Evolutionary conservation across 2,888 invertebrate genomes (phyloP).

Genomic region (Zootermopsis nevadensis): DNA sequence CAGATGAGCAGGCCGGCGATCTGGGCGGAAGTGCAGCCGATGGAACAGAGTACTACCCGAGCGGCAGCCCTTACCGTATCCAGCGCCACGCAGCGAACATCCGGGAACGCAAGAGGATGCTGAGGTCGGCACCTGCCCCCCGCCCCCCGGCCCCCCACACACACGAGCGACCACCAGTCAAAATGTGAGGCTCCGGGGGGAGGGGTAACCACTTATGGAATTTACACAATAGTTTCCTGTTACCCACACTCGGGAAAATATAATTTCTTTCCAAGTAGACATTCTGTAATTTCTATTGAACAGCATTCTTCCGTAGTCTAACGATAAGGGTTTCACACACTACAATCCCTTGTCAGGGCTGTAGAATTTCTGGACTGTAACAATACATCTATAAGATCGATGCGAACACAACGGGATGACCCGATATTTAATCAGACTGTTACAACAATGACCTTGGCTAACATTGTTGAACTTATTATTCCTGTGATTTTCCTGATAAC

Average conservation of each 20-base stretch:
- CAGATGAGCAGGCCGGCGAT: constrained; percentile 40
- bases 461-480: no score
- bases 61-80: constrained; percentile 84
- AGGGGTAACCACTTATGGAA: constrained; percentile 30
- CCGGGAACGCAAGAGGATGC: constrained; percentile 97
- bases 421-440: no score
- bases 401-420: no score
- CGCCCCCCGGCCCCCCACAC: constrained; percentile 53
- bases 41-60: constrained; percentile 68
- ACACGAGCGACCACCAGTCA: constrained; percentile 57
- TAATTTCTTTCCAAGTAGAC: no score
- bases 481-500: no score
- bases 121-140: constrained; percentile 82
- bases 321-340: no score
- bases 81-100: constrained; percentile 96
- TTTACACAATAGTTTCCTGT: neutral
- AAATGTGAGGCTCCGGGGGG: constrained; percentile 58
- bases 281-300: no score
- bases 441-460: no score
- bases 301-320: no score
- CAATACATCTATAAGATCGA: no score
- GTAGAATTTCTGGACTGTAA: no score
- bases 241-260: neutral
- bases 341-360: no score
- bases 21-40: constrained; percentile 35